Base-by-base conservation (phyloP, 2,113 vertebrate species). In the Hippocampus zosterae region DNA sequence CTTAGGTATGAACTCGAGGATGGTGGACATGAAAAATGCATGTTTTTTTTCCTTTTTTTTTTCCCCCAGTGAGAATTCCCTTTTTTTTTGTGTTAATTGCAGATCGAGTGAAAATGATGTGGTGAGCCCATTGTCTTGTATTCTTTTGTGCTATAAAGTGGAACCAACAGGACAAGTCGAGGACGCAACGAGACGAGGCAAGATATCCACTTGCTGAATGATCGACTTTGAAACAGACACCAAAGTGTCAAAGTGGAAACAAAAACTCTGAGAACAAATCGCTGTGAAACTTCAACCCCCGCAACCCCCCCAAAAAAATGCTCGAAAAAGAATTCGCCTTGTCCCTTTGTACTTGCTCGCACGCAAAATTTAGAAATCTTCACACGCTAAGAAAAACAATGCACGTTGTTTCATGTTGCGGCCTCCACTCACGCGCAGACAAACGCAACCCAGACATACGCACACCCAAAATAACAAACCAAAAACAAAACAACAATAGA, bases 131-230 rank as follows among this genome's bases (percentile, higher is more conserved):
- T 84, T 79, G 79, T 84, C 82, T 84, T 82, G 69, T 80, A 80
- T 76, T 70, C 68, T 79, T 82, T 89, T 90, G 86, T 90, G 87
- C 85, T 90, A 91, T 87, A 89, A 83, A 88, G 90, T 86, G 83
- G 85, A 84, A 84, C 82, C 88, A 82, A 88, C 83, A 74, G 87
- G 90, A 90, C 86, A 87, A 84, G 88, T 85, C 13, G 13, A 76
- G 75, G 87, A 84, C 81, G 70, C 86, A 87, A 89, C 85, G 74
- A 89, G 85, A 89, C 68, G 12, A 88, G 84, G 91, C 88, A 89
- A 90, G 74, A 13, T 74, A 80, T 87, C 89, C 87, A 78, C 79
- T 85, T 81, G 68, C 75, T 81, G 56, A 73, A 77, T 68, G 73
- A 69, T 37, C 11, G 19, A 69, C 61, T 76, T 67, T 27, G 69